Base-by-base conservation (phyloP, 1,140 invertebrate genomes). In the Papilio machaon region DNA sequence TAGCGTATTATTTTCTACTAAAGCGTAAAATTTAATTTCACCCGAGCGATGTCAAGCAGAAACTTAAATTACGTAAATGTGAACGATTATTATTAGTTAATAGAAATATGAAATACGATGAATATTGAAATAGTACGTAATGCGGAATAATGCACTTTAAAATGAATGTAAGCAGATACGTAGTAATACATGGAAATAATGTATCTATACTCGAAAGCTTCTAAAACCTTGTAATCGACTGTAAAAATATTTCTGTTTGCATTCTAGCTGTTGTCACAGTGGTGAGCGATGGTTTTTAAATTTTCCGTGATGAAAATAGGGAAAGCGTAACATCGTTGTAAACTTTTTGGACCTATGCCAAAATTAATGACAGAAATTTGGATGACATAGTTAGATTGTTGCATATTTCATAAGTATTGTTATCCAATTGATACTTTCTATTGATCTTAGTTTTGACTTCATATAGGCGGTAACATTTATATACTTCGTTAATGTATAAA, bases 281-380 rank as follows among this genome's bases (percentile, higher is more conserved):
- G 84, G 91, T 94, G 92, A 94, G 88, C 91, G 93, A 94, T 94
- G 90, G 90, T 91, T 94, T 93, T 94, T 93, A 94, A 94, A 94
- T 92, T 93, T 94, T 94, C 91, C 82, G 86, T 85, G 92, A 94
- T 94, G 93, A 94, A 94, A 93, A 94, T 94, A 94, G 93, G 92
- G 92, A 94, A 94, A 94, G 91, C 93, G 89, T 90, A 92, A 88
- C 91, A 88, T 87, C 91, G 89, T 90, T 93, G 90, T 93, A 92
- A 90, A 92, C 87, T 89, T 88, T 88, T 94, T 94, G 93, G 93
- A 91, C 54, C 79, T 30, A 76, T 54, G 90, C 93, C 93, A 94
- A 87, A 89, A 89, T 87, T 90, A 91, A 92, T 90, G 90, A 93
- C 90, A 92, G 89, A 90, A 91, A 91, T 91, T 89, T 85, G 86